A percentile compares a stretch with the other conserved stretches of the same genome.
Conservation (phyloP, 1,140 invertebrate species). For the Drosophila sp. region DNA sequence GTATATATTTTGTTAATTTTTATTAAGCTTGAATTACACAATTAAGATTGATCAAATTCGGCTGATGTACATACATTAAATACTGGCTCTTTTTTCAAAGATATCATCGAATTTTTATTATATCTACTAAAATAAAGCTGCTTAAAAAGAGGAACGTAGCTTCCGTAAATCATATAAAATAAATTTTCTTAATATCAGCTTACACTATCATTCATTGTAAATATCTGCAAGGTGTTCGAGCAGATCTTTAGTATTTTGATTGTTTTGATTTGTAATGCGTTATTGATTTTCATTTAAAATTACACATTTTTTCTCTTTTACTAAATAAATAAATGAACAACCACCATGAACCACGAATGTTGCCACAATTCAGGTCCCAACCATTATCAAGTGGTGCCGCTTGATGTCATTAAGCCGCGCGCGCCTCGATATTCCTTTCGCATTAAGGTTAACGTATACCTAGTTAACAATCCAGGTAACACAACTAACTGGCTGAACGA, state of each 20-base stretch:
- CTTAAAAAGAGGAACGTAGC: too few species aligned
- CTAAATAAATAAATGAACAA: conserved; percentile 11
- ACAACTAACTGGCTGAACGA: conserved; percentile 61
- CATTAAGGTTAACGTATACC: conserved; percentile 80
- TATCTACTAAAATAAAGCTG: too few species aligned
- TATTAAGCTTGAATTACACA: too few species aligned
- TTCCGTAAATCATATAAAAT: too few species aligned
- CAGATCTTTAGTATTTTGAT: conserved; percentile 8
- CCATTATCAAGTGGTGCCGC: conserved; percentile 78
- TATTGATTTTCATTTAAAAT: conserved; percentile 26
- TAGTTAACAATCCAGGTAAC: conserved; percentile 83
- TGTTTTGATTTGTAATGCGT: conserved; percentile 6
- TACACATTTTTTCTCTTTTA: conserved; percentile 32
- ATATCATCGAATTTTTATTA: too few species aligned
- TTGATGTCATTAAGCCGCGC: conserved; percentile 79
- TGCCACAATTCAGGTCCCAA: conserved; percentile 66
- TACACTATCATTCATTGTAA: too few species aligned
- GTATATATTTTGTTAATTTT: too few species aligned
- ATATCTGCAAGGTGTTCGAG: conserved; percentile 6
- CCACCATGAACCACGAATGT: conserved; percentile 19
- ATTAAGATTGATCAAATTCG: too few species aligned
- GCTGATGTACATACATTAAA: too few species aligned
- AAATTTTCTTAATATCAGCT: too few species aligned
- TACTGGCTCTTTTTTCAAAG: too few species aligned
- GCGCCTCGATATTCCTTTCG: conserved; percentile 82